Conservation (phyloP, 2,797 vertebrate species). For the Corythornis leucogaster region DNA sequence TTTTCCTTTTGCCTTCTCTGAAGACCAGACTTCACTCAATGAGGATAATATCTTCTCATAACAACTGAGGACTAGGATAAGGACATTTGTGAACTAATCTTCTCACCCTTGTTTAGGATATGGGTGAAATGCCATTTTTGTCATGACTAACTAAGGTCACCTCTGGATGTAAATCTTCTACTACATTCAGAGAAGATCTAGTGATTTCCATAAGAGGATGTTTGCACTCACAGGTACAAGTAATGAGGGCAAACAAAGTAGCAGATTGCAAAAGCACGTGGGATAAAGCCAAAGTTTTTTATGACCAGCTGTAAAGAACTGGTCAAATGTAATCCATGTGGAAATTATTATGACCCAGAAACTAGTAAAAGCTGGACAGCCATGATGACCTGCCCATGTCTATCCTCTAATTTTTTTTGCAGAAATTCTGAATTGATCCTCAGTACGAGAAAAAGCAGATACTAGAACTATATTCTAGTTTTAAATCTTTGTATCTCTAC, state of each 20-base stretch:
- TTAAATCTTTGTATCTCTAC: neutral
- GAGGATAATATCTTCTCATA: neutral
- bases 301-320: conserved; percentile 1
- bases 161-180: neutral
- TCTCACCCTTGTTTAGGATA: neutral
- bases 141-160: neutral
- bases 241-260: conserved; percentile 31
- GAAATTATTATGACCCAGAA: conserved; percentile 62
- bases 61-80: neutral
- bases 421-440: neutral
- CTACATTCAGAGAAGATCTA: neutral
- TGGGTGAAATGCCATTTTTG: neutral
- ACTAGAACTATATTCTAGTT: neutral
- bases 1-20: neutral
- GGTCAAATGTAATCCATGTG: conserved; percentile 48
- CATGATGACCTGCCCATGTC: neutral
- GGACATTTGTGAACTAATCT: neutral
- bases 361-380: conserved; percentile 41
- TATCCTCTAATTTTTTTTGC: neutral
- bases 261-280: conserved; percentile 33
- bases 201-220: neutral
- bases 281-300: conserved; percentile 21
- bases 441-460: neutral
- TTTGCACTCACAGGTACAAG: conserved; percentile 11
- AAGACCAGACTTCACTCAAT: neutral